Base-by-base conservation (phyloP, 2,797 vertebrate genomes). In the Epinephelus coioides region DNA sequence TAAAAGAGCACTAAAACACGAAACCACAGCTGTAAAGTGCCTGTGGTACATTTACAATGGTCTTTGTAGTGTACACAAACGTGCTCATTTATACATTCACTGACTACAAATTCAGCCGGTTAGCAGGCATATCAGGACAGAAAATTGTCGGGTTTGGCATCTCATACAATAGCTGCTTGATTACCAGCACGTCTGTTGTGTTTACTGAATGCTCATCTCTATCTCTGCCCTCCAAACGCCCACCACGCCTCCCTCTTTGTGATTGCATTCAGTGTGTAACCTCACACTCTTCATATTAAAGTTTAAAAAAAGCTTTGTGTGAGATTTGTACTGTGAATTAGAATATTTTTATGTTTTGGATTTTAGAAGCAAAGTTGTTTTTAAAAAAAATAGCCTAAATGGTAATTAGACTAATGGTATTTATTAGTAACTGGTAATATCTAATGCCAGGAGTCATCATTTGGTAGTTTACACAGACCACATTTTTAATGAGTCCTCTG, bases 141-240 rank as follows among this genome's bases (percentile, higher is more conserved):
- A 69, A 68, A 86, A 91, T 76, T 79, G 67, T 49, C 25, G 25
- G 69, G 62, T 85, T 75, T 66, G 73, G 38, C 70, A 19, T 84
- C 59, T 78, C 49, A 14, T 59, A 92, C 88, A 94, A 93, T 86
- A 71, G 83, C 76, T 59, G 73, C 60, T 77, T 94, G 89, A 94
- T 94, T 93, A 84, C 59, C 55, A 47, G 71, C 67, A 79, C 27
- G 49, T 83, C 49, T 68, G 49, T 6, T 34, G 6, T 79, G 40
- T 85, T 85, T 83, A 69, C 79, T 72, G 57, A 54, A 38, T 78
- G 81, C 88, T 82, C 19, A 27, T 80, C 70, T 46, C 53, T 66
- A 13, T 66, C 30, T 70, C 73, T 69, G 40, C 50, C 50, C 51
- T 64, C 44, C 40, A 55, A 49, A 59, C 49, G 59, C 63, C 11